Percentiles rank a stretch among this genome's conserved stretches.
Conservation (phyloP, 2,113 vertebrate genomes). For the Symphodus melops region DNA sequence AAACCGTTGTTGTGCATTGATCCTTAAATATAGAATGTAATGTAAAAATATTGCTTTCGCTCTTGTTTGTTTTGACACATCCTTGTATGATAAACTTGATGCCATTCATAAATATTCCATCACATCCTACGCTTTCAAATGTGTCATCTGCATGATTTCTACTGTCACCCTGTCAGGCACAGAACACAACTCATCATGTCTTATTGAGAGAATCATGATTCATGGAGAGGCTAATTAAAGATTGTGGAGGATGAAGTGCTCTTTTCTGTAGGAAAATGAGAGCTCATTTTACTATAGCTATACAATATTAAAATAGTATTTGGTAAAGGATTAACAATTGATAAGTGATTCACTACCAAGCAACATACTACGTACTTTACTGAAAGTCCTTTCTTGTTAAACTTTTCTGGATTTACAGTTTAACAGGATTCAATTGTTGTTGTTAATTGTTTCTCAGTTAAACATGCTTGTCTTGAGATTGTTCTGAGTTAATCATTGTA, state of each 20-base stretch:
- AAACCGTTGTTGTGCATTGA: not conserved
- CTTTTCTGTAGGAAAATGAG: constrained; percentile 32
- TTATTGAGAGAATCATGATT: constrained; percentile 56
- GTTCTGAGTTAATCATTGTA: too few species aligned
- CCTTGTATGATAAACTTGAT: constrained; percentile 10
- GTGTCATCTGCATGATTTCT: constrained; percentile 59
- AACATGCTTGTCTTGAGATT: too few species aligned
- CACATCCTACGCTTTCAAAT: constrained; percentile 44
- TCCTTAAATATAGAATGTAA: not conserved
- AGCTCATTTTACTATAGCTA: constrained; percentile 28
- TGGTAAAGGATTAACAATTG: too few species aligned
- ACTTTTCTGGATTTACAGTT: too few species aligned
- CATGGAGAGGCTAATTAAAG: constrained; percentile 61
- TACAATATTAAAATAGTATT: constrained; percentile 23
- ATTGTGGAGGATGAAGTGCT: constrained; percentile 53
- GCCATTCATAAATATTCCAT: constrained; percentile 41
- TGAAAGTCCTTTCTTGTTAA: too few species aligned
- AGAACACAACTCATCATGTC: constrained; percentile 30
- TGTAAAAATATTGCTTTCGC: not conserved
- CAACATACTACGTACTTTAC: too few species aligned
- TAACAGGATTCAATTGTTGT: too few species aligned
- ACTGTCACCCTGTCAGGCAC: constrained; percentile 70
- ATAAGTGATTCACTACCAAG: constrained; percentile 13
- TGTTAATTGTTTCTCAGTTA: too few species aligned
- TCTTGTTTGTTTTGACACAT: constrained; percentile 35